A percentile compares a stretch with the other conserved stretches of the same genome.
Conservation (phyloP, 2,797 vertebrate genomes). For the Melanotaenia nigrans region DNA sequence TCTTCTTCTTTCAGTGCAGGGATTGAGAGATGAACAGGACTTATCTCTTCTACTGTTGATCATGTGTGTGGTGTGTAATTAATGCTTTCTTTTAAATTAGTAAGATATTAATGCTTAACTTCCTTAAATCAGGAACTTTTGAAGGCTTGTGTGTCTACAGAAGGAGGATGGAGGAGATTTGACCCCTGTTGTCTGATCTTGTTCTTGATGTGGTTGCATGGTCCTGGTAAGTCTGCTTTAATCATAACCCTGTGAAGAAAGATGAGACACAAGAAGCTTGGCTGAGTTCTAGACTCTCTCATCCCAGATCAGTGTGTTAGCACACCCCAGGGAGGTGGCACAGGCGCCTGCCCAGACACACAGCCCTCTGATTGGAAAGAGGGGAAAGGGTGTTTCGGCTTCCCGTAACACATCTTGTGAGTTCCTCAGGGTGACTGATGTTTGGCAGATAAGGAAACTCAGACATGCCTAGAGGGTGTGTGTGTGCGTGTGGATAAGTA, state of each 20-base stretch:
- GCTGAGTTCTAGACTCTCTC: slow-evolving; percentile 34
- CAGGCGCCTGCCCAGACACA: slow-evolving; percentile 43
- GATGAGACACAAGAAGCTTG: slow-evolving; percentile 49
- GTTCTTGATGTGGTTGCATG: slow-evolving; percentile 52
- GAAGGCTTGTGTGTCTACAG: slow-evolving; percentile 21
- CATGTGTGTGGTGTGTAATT: slow-evolving; percentile 19
- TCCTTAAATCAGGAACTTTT: background rate
- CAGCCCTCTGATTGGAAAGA: slow-evolving; percentile 53
- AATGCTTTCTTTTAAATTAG: slow-evolving; percentile 1
- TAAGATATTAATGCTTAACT: background rate
- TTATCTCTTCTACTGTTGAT: slow-evolving; percentile 3
- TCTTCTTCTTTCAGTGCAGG: slow-evolving; percentile 37
- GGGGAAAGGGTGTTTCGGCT: slow-evolving; percentile 62
- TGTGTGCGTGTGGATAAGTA: slow-evolving; percentile 38
- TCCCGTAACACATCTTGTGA: slow-evolving; percentile 65
- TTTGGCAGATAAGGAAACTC: slow-evolving; percentile 55
- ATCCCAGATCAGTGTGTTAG: slow-evolving; percentile 35
- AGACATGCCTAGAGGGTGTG: slow-evolving; percentile 43
- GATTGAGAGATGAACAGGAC: slow-evolving; percentile 42
- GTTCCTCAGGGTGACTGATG: slow-evolving; percentile 50
- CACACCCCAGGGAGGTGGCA: slow-evolving; percentile 38
- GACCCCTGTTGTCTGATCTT: slow-evolving; percentile 42
- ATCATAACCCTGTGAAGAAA: slow-evolving; percentile 53
- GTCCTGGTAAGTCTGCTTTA: slow-evolving; percentile 42
- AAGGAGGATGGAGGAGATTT: slow-evolving; percentile 15